Evolutionary conservation across 2,113 vertebrate genomes (phyloP).

Genomic region (cattle (Bos taurus)): DNA sequence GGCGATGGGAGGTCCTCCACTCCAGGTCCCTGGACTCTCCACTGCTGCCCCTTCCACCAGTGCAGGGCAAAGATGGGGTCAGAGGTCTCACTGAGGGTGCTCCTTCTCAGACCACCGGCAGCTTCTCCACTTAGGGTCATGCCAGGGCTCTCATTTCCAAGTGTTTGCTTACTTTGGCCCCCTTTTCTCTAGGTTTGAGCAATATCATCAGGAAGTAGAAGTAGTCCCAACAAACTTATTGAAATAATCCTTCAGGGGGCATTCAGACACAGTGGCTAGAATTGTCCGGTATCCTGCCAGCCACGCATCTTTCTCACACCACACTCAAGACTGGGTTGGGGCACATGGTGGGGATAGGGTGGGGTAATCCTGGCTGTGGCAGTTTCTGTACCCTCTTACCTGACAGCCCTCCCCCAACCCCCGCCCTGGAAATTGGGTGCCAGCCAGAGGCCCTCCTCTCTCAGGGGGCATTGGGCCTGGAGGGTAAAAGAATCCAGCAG

Average conservation of each 20-base stretch:
- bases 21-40: not conserved
- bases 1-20: not conserved
- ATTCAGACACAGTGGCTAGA: not conserved
- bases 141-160: not conserved
- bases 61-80: not conserved
- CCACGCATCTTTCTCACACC: fast-evolving
- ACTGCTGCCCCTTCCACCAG: not conserved
- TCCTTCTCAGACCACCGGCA: not conserved
- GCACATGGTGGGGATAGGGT: fast-evolving
- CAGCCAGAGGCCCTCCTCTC: not conserved
- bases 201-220: not conserved
- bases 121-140: not conserved
- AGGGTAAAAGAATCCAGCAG: not conserved
- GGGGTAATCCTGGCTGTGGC: not conserved
- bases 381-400: not conserved
- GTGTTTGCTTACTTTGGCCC: not conserved
- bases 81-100: not conserved
- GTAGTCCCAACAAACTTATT: not conserved
- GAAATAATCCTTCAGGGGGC: not conserved
- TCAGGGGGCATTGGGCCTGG: not conserved
- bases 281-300: fast-evolving
- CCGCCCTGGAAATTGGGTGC: not conserved
- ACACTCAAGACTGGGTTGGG: not conserved
- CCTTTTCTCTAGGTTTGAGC: not conserved
- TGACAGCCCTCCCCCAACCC: not conserved